Base-by-base conservation (phyloP, 1,140 invertebrate genomes). In the Drosophila pseudoananassae region DNA sequence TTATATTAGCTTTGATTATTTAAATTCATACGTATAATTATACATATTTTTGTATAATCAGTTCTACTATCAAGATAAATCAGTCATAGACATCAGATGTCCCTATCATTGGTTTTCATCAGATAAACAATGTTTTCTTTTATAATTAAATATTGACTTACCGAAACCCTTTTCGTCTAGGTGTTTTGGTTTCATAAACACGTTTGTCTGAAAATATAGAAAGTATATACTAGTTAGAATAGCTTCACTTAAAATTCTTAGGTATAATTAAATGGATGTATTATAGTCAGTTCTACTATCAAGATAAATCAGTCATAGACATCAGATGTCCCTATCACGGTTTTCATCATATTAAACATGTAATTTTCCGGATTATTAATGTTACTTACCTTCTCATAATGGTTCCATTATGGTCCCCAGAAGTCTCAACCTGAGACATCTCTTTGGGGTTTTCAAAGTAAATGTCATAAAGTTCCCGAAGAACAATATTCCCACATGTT, bases 231-330 rank as follows among this genome's bases (percentile, higher is more conserved):
- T 20, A 20, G 27, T 14, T 2, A 10, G 3, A 40, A 14, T 6
- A n/a, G 31, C 8, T 33, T 8, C 3, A 9, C 7, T 10, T 3
- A 10, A 33, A 33, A 27, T 27, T 27, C 6, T 6, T 27, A 27
- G 5, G 25, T 7, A 27, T 27, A 27, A 27, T 27, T 27, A 33
- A 9, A 33, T 3, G 3, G 7, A 33, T 10, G 6, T 27, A 9
- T 33, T 33, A 33, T 33, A 33, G 3, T 72, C 69, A 75, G 70
- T 52, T 75, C 53, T 66, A 75, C 70, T 45, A 72, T 72, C 55
- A 57, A 46, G 68, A 73, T 61, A 66, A 77, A 78, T 78, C 76
- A 76, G 29, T 72, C 72, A 75, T 65, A 54, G 72, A 54, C 43
- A 66, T 75, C 72, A 75, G 70, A 29, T 54, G 72, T 75, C 72